Percentiles rank a stretch among this genome's conserved stretches.
Conservation (phyloP, 2,888 invertebrate species). For the Nemoura dubitans region DNA sequence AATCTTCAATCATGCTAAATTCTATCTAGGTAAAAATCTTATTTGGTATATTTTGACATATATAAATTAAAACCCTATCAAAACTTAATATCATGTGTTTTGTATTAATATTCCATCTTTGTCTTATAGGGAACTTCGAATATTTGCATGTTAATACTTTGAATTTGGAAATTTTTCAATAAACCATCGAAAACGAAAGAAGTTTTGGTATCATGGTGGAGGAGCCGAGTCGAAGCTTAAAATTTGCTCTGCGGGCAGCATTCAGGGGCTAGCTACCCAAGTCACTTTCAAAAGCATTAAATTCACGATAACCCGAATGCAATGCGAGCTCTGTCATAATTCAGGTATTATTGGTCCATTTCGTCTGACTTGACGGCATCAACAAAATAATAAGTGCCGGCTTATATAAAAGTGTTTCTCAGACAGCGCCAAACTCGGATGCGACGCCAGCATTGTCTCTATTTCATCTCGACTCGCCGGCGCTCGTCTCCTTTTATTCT, state of each 20-base stretch:
- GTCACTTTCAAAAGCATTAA: too few relatives aligned
- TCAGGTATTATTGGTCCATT: not conserved
- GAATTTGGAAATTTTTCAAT: too few relatives aligned
- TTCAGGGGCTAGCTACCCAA: not conserved
- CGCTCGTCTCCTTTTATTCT: not conserved
- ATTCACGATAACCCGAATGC: not conserved
- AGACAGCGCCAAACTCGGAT: not conserved
- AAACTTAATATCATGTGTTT: too few relatives aligned
- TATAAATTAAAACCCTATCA: too few relatives aligned
- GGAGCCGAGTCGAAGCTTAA: not conserved
- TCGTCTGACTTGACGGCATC: not conserved
- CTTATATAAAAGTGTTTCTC: not conserved
- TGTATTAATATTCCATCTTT: too few relatives aligned
- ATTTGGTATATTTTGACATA: too few relatives aligned
- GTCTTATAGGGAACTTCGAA: too few relatives aligned
- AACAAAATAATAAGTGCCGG: not conserved
- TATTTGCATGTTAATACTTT: too few relatives aligned
- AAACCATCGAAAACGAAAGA: too few relatives aligned
- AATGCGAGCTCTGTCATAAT: not conserved
- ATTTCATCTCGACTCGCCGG: not conserved
- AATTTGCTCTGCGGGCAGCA: not conserved
- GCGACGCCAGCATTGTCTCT: not conserved
- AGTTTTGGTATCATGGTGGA: not conserved
- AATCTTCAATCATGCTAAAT: too few relatives aligned
- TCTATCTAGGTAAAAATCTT: too few relatives aligned